Evolutionary conservation across 2,797 vertebrate species (phyloP).

Genomic region (Protonibea diacanthus): DNA sequence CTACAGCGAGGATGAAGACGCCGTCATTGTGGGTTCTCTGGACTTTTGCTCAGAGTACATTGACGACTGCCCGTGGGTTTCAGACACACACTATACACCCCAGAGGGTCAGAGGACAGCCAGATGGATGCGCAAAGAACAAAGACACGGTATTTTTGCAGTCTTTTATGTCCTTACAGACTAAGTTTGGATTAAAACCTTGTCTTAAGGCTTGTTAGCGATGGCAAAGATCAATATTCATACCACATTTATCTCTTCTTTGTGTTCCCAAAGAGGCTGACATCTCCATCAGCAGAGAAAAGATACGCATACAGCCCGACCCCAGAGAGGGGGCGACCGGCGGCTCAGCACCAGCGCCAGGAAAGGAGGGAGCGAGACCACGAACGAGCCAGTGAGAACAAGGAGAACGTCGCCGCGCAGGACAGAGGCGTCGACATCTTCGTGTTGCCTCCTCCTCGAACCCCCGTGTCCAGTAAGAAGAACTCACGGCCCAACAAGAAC

Average conservation of each 20-base stretch:
- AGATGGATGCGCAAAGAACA: slow-evolving; percentile 53
- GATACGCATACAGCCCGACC: slow-evolving; percentile 49
- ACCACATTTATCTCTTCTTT: slow-evolving; percentile 6
- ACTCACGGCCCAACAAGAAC: slow-evolving; percentile 72
- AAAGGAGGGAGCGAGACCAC: slow-evolving; percentile 67
- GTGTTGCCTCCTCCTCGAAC: slow-evolving; percentile 86
- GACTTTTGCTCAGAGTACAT: slow-evolving; percentile 82
- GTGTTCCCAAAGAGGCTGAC: slow-evolving; percentile 70
- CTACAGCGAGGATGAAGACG: slow-evolving; percentile 80
- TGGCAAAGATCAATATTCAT: neutral
- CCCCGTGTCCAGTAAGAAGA: slow-evolving; percentile 82
- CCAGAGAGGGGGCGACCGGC: slow-evolving; percentile 60
- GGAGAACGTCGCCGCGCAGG: slow-evolving; percentile 85
- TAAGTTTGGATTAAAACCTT: neutral
- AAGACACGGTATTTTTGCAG: slow-evolving; percentile 58
- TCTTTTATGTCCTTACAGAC: neutral
- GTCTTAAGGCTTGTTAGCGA: neutral
- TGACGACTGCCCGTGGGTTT: slow-evolving; percentile 78
- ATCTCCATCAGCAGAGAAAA: slow-evolving; percentile 72
- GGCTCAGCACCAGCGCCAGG: slow-evolving; percentile 40
- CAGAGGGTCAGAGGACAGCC: slow-evolving; percentile 62
- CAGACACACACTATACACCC: slow-evolving; percentile 55
- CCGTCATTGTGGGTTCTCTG: slow-evolving; percentile 78
- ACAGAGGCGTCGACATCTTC: slow-evolving; percentile 81
- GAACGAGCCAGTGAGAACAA: slow-evolving; percentile 85